A percentile compares a stretch with the other conserved stretches of the same genome.
Evolutionary conservation across 2,888 invertebrate species (phyloP).

Genomic region (Meganola albula): DNA sequence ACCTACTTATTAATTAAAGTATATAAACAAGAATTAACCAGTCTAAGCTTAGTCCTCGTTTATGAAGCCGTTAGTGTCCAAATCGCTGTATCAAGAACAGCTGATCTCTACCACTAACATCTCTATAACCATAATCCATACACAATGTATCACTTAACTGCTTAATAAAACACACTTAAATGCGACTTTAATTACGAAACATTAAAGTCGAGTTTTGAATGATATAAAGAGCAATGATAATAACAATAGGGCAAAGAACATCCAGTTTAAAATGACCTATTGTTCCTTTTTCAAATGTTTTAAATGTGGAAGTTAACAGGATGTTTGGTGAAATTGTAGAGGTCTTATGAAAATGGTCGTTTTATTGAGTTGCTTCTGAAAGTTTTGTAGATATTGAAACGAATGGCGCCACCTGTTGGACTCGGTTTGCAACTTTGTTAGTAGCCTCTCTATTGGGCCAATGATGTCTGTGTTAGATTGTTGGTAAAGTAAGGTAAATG

Average conservation of each 20-base stretch:
- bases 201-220: slow-evolving; percentile 53
- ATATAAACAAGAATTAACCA: too few relatives aligned
- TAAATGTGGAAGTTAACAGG: slow-evolving; percentile 22
- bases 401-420: slow-evolving; percentile 74
- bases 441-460: slow-evolving; percentile 54
- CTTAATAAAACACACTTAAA: slow-evolving; percentile 41
- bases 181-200: slow-evolving; percentile 31
- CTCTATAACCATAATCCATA: slow-evolving; percentile 56
- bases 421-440: slow-evolving; percentile 63
- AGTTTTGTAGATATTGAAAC: slow-evolving; percentile 76
- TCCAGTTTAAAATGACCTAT: slow-evolving; percentile 44
- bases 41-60: too few relatives aligned
- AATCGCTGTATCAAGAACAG: slow-evolving; percentile 43
- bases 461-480: slow-evolving; percentile 43
- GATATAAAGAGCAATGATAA: slow-evolving; percentile 53
- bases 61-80: too few relatives aligned
- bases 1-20: too few relatives aligned
- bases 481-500: slow-evolving; percentile 31
- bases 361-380: slow-evolving; percentile 69
- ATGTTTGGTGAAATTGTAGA: slow-evolving; percentile 20
- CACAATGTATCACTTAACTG: slow-evolving; percentile 60
- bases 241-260: slow-evolving; percentile 65
- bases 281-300: slow-evolving; percentile 24
- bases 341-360: slow-evolving; percentile 51
- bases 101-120: slow-evolving; percentile 54